Evolutionary conservation across 1,140 invertebrate species (phyloP).

Genomic region (Camponotus floridanus): DNA sequence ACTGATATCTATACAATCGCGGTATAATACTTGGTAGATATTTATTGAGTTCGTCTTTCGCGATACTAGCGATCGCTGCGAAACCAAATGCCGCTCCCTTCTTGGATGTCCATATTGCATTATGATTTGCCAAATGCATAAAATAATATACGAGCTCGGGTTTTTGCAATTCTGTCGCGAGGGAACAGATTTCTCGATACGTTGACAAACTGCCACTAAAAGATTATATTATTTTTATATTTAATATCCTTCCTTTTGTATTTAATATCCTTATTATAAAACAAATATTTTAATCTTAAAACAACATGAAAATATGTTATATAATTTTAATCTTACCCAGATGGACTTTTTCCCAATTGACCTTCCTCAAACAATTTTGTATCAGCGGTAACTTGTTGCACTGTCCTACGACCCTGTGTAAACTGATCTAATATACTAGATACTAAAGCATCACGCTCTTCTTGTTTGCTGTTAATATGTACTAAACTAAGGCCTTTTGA

Average conservation of each 20-base stretch:
- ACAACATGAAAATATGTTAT: neutral
- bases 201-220: slow-evolving; percentile 94
- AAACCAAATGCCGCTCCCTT: slow-evolving; percentile 97
- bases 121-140: slow-evolving; percentile 97
- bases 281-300: neutral
- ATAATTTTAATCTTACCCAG: slow-evolving; percentile 88
- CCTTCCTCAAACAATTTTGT: slow-evolving; percentile 96
- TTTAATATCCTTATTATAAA: neutral
- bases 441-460: slow-evolving; percentile 91
- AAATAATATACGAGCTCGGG: slow-evolving; percentile 98
- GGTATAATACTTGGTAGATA: slow-evolving; percentile 95
- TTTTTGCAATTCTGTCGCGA: slow-evolving; percentile 97
- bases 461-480: slow-evolving; percentile 92
- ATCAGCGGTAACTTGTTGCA: slow-evolving; percentile 91
- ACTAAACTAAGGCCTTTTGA: slow-evolving; percentile 96
- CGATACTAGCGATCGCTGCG: slow-evolving; percentile 92
- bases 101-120: slow-evolving; percentile 97
- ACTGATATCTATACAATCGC: slow-evolving; percentile 95
- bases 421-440: slow-evolving; percentile 93
- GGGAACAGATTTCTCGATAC: slow-evolving; percentile 97
- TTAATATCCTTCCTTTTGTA: neutral
- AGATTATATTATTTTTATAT: slow-evolving; percentile 51
- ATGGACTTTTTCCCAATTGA: slow-evolving; percentile 93
- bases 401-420: slow-evolving; percentile 90
- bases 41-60: slow-evolving; percentile 93